Evolutionary conservation across 2,113 vertebrate species (phyloP), one percentile per base, ranked within the genome.

Genomic region (Pangasianodon hypophthalmus): DNA sequence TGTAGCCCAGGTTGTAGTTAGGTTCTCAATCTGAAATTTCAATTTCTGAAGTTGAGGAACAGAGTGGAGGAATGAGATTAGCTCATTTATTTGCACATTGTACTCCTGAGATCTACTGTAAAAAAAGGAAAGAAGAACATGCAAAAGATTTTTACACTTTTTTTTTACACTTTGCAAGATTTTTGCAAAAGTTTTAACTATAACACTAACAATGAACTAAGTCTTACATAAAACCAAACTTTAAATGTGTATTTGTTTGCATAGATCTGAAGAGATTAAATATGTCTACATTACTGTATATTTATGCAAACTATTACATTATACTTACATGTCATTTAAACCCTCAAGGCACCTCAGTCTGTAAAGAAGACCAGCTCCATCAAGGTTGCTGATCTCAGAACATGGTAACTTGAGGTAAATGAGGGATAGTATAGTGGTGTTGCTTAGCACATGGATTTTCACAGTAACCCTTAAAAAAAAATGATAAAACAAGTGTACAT

Each of bases 291-390:
- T 64, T 10, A 2, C 26, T 29, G 62, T 9, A 44, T 46, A 21
- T 26, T 26, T 44, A 32, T 41, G 0, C 8, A 24, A 29, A 48
- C 24, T 19, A 77, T 46, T 3, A 60, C 54, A 50, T 7, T 48
- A 88, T 37, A 13, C 69, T 79, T 79, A 89, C 83, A 16, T 64
- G 16, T 85, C 71, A 4, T 85, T 48, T 52, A 85, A 89, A 62
- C 0, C 41, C 48, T 52, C 44, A 50, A 89, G 88, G 3, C 32
- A 6, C 29, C 50, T 46, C 84, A 89, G 29, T 4, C 54, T 89
- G 73, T 79, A 19, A 79, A 89, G 71, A 21, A 85, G 83, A 37
- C 50, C 44, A 46, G 6, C 24, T 75, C 52, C 82, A 62, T 79
- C 44, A 0, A 79, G 14, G 58, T 77, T 79, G 44, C 32, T 19